phyloP scores from a whole-genome alignment of 2,888 invertebrate species.

The Iselma pallidipennis region DNA sequence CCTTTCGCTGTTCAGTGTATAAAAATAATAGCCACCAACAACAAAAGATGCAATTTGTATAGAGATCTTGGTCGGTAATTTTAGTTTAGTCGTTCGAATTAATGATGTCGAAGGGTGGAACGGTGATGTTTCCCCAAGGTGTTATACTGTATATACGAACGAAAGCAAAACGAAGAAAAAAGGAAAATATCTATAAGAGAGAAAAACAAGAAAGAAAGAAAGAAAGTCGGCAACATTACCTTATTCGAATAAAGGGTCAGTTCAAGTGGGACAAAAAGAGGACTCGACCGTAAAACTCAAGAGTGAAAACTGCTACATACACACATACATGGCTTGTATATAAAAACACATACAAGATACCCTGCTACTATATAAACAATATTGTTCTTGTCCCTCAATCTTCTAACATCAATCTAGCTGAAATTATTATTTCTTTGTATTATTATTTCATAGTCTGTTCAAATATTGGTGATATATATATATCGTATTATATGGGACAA shows the following conservation, averaged over 20 bases:
- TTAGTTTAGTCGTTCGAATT: conserved; percentile 39
- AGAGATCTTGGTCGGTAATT: conserved; percentile 30
- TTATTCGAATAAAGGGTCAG: conserved; percentile 34
- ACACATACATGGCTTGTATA: background rate
- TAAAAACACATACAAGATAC: background rate
- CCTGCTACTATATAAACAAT: too few relatives aligned
- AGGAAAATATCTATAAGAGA: conserved; percentile 32
- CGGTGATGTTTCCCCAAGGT: conserved; percentile 40
- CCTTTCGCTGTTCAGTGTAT: conserved; percentile 19
- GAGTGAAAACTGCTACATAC: background rate
- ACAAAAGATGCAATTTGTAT: conserved; percentile 29
- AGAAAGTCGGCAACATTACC: conserved; percentile 33
- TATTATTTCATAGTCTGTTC: background rate
- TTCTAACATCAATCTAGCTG: too few relatives aligned
- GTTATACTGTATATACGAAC: conserved; percentile 23
- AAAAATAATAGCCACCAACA: conserved; percentile 22
- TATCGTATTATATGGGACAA: too few relatives aligned
- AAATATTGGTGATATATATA: background rate
- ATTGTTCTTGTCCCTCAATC: too few relatives aligned
- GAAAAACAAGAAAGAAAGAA: conserved; percentile 32
- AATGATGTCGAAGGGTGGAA: conserved; percentile 35
- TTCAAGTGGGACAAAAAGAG: conserved; percentile 31
- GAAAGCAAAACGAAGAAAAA: conserved; percentile 29
- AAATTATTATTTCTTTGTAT: background rate
- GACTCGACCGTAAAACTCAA: conserved; percentile 36